These are phyloP conservation scores for Xenotilapia leptura DNA, from an alignment of 2,113 vertebrate species.

Conservation along the genomic window DNA sequence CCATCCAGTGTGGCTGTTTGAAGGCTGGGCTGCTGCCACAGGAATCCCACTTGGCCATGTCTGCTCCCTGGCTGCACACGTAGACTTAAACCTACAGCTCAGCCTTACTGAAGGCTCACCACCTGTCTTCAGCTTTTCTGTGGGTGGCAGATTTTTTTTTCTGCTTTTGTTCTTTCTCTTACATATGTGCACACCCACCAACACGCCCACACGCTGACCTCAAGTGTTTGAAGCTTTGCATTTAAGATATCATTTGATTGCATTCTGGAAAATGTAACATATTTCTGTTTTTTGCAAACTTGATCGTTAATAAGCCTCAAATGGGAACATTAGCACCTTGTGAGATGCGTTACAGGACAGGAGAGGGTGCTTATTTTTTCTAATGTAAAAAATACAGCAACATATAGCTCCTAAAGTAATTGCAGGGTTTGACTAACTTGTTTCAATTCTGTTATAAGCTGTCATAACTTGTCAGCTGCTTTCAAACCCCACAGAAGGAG, in stretches of 20 bases:
- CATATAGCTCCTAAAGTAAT: neutral
- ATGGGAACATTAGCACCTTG: neutral
- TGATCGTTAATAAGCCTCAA: neutral
- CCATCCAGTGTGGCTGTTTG: constrained; percentile 26
- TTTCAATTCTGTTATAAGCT: neutral
- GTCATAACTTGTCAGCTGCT: neutral
- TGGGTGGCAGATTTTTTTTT: neutral
- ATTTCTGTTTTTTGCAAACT: neutral
- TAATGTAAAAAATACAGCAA: neutral
- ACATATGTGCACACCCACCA: neutral
- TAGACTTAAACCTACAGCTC: neutral
- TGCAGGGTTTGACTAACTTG: neutral
- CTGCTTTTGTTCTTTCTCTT: neutral
- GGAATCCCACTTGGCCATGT: constrained; percentile 36
- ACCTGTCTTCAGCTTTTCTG: neutral
- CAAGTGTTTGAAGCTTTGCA: neutral
- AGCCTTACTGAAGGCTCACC: neutral
- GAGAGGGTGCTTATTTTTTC: neutral
- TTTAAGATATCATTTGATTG: neutral
- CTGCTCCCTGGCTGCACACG: neutral
- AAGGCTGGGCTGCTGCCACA: constrained; percentile 11
- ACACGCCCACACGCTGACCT: neutral
- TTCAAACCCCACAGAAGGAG: neutral
- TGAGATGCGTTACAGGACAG: fast-evolving
- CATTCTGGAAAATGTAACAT: neutral